Evolutionary conservation across 2,888 invertebrate species (phyloP).

Genomic region (Drosophila subsilvestris): DNA sequence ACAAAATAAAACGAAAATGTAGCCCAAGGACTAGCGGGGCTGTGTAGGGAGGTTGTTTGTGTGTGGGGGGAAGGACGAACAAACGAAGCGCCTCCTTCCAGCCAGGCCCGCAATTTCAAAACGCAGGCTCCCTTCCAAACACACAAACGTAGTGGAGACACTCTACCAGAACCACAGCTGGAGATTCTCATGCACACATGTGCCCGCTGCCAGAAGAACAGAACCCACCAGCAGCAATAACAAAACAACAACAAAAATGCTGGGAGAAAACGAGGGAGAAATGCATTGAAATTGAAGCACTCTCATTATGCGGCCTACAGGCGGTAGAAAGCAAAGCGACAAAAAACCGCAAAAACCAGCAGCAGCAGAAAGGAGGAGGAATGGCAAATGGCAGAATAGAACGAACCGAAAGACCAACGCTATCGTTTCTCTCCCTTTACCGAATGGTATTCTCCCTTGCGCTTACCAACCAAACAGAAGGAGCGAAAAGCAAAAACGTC

Average conservation of each 20-base stretch:
- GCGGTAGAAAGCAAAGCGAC: conserved; percentile 14
- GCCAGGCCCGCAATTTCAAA: conserved; percentile 49
- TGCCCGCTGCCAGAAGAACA: not conserved
- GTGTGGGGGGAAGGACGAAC: conserved; percentile 26
- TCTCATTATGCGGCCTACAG: conserved; percentile 63
- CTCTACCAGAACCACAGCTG: conserved; percentile 26
- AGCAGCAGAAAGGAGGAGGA: not conserved
- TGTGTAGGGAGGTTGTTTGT: conserved; percentile 4
- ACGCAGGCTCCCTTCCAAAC: conserved; percentile 21
- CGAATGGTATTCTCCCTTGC: not conserved
- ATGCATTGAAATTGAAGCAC: conserved; percentile 63
- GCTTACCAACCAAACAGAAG: conserved; percentile 1
- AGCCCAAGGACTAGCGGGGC: conserved; percentile 33
- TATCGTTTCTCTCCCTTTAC: not conserved
- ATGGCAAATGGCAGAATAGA: conserved; percentile 6
- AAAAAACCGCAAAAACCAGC: conserved; percentile 3
- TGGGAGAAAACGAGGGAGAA: conserved; percentile 33
- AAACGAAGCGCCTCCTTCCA: conserved; percentile 46
- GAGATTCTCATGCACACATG: conserved; percentile 18
- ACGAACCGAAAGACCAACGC: not conserved
- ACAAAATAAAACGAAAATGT: conserved; percentile 60
- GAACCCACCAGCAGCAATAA: not conserved
- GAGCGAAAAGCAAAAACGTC: conserved; percentile 5
- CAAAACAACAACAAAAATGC: not conserved
- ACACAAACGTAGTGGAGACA: conserved; percentile 17